Evolutionary conservation across 2,797 vertebrate genomes (phyloP), one percentile per base, ranked within the genome.

Genomic region (Cheirogaleus major): DNA sequence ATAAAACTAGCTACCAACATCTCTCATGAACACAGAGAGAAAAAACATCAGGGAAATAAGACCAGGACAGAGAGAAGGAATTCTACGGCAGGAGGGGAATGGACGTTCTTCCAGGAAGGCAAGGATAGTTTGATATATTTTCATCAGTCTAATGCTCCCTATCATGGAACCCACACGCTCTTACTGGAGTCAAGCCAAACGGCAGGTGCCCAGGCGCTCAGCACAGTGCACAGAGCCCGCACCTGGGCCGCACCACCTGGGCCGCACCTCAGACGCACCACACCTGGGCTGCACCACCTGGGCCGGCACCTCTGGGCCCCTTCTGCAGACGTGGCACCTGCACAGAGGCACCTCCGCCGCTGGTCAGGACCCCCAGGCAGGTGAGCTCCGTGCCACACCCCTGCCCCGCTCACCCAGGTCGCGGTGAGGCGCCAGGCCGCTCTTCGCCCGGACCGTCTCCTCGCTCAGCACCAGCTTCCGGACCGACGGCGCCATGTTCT

Each of bases 351-450:
- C 6, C 45, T 30, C 32, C 32, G 32, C 73, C 30, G 18, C 30
- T 9, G 32, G 63, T 18, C 32, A n/a, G 63, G 32, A 7, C 32
- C 32, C 63, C 32, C 69, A 27, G 13, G 69, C 23, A 43, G 7
- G 12, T 23, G 14, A 25, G 76, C 69, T 22, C 79, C 1, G 4
- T 41, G 32, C n/a, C 22, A 4, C 35, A 52, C 48, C 20, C 32
- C 32, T 3, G 48, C 20, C 48, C 73, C 11, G 63, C 96, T 70
- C 45, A 98, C 98, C 97, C 80, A 98, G 82, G 52, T 98, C 96
- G 48, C 85, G 89, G 82, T 92, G 95, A 23, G 97, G 92, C 13
- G 89, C 93, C 52, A 98, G 35, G 43, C 93, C 93, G 69, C 97
- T 96, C 86, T 83, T 93, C 63, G 97, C 94, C 27, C 97, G 93